Base-by-base conservation (phyloP, 2,797 vertebrate genomes). In the Amblyraja radiata region DNA sequence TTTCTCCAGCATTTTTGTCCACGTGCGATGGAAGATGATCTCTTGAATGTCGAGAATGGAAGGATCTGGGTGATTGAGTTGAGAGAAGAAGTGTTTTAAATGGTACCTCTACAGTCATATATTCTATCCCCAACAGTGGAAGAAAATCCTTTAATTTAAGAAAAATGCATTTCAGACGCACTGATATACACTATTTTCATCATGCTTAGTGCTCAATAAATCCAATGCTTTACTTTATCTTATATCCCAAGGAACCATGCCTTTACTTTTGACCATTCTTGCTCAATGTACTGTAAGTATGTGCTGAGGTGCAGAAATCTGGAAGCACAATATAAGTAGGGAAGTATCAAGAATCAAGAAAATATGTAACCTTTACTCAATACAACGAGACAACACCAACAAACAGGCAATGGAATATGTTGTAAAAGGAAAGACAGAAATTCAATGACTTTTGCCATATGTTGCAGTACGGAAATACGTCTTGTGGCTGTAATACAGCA, bases 281-380 rank as follows among this genome's bases (percentile, higher is more conserved):
- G 13, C 90, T 76, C 23, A 74, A 74, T 91, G 68, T 2, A 28
- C 25, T 92, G 36, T 65, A 54, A n/a, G 63, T 74, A 58, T 23
- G 84, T 65, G 36, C 36, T 92, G 90, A 92, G 76, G 39, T 11
- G 0, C 71, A 73, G 2, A 76, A 92, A 92, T 0, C 23, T 76
- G 46, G 36, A 76, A 74, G 54, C n/a, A n/a, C 71, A 46, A 58
- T 11, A n/a, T 76, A 76, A 73, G 1, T 10, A 10, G 25, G 28
- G 39, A 28, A 16, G 25, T 58, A 73, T 25, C 71, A 58, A 14
- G 36, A 74, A 25, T 6, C 71, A 74, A 92, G 71, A 92, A 92
- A 92, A 76, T 92, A 76, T 76, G 25, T 28, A 76, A 74, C 46
- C 71, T 92, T 54, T 32, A 9, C 39, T 92, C 73, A 92, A 76